Evolutionary conservation across 2,113 vertebrate species (phyloP), one percentile per base, ranked within the genome.

Genomic region (Trinectes maculatus): DNA sequence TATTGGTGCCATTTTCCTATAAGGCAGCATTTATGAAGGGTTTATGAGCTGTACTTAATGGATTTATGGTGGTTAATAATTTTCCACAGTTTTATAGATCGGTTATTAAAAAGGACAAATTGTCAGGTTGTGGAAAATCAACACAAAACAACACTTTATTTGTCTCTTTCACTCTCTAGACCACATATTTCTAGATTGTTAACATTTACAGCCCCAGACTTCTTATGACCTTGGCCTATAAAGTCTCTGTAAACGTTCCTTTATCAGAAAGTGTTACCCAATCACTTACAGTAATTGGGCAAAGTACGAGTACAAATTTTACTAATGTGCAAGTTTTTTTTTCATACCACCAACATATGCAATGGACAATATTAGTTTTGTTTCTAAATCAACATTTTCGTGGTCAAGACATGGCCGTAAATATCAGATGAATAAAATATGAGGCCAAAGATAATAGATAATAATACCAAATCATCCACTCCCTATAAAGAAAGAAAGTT

Each of bases 51-150:
- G 19, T 22, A 42, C 12, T 44, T 22, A 44, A 16, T 21, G 1
- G 42, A 22, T 24, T 24, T 15, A 46, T 24, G 7, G 6, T 8
- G 6, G 8, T 46, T 24, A 13, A 46, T 46, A 13, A 24, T 5
- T 19, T 10, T 42, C 21, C 19, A 44, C 22, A 44, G 19, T 9
- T 22, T 19, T 22, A 22, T 39, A 39, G 3, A 39, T 39, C 2
- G 8, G 16, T 34, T 34, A 16, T 39, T 15, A 39, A 39, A 16
- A n/a, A n/a, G 3, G 16, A 13, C 10, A 46, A 3, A 5, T n/a
- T 33, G 29, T 29, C 49, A 52, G 49, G 29, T 52, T 52, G 44
- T 28, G 24, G 25, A 18, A 9, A 49, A 18, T 49, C n/a, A n/a
- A n/a, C n/a, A n/a, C n/a, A n/a, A n/a, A n/a, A n/a, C 15, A 19